Conservation (phyloP, 2,888 invertebrate species). For the Dasypolia templi region DNA sequence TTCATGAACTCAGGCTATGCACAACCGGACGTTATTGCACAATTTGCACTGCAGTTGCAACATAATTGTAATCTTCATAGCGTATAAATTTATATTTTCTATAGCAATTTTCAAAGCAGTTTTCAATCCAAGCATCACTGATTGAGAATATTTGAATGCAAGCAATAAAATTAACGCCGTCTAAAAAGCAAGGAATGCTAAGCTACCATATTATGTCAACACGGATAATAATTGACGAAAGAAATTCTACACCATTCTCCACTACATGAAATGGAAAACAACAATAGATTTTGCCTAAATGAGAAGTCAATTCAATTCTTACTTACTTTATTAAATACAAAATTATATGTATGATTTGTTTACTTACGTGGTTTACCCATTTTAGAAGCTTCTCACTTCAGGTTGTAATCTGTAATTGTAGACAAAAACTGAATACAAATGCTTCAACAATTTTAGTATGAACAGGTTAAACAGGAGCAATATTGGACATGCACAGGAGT, state of each 20-base stretch:
- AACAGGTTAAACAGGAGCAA: not conserved
- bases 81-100: not conserved
- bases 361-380: slow-evolving; percentile 61
- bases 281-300: not conserved
- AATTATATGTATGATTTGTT: not conserved
- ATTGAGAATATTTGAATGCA: not conserved
- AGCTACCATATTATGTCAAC: not conserved
- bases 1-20: not conserved
- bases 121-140: not conserved
- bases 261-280: not conserved
- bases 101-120: not conserved
- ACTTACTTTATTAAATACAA: not conserved
- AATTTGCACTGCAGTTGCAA: slow-evolving; percentile 22
- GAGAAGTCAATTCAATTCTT: not conserved
- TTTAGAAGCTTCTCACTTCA: slow-evolving; percentile 17
- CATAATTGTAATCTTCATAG: not conserved
- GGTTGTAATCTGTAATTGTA: slow-evolving; percentile 38
- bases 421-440: slow-evolving; percentile 19
- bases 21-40: not conserved
- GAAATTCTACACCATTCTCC: slow-evolving; percentile 11
- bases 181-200: not conserved
- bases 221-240: not conserved
- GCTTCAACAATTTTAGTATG: not conserved
- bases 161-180: slow-evolving; percentile 9
- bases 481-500: no score